Conservation (phyloP, 2,797 vertebrate species). For the Sarcoramphus papa region DNA sequence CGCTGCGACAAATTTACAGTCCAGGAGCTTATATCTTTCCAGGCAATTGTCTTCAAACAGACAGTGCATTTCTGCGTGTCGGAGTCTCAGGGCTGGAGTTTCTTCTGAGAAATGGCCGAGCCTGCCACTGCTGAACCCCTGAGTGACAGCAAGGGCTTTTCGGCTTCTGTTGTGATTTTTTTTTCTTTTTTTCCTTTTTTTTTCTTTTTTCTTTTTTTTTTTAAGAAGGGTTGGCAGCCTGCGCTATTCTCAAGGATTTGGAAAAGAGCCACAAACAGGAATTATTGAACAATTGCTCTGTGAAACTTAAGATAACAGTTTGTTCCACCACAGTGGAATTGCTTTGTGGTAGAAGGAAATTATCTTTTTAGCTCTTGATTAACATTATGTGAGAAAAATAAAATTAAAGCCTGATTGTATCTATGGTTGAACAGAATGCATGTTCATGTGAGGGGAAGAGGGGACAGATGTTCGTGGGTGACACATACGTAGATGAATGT, state of each 20-base stretch:
- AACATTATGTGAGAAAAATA: slow-evolving; percentile 77
- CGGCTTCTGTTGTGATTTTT: slow-evolving; percentile 61
- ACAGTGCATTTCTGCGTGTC: slow-evolving; percentile 41
- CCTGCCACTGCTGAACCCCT: slow-evolving; percentile 35
- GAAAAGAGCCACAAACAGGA: slow-evolving; percentile 88
- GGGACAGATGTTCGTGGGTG: slow-evolving; percentile 44
- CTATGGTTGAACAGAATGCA: slow-evolving; percentile 56
- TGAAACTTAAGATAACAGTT: slow-evolving; percentile 91
- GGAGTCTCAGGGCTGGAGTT: slow-evolving; percentile 43
- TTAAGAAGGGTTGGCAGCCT: slow-evolving; percentile 71
- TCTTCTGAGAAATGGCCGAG: slow-evolving; percentile 52
- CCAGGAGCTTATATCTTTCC: slow-evolving; percentile 52
- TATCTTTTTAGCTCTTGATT: slow-evolving; percentile 81
- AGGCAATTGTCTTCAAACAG: slow-evolving; percentile 65
- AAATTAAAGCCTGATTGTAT: slow-evolving; percentile 72
- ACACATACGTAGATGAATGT: slow-evolving; percentile 20
- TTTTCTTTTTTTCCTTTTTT: background rate
- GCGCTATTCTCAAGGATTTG: slow-evolving; percentile 77
- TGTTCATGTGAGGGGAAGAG: slow-evolving; percentile 31
- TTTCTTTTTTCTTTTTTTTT: background rate
- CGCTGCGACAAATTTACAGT: background rate
- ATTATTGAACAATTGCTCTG: slow-evolving; percentile 93
- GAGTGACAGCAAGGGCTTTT: slow-evolving; percentile 69
- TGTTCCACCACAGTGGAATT: slow-evolving; percentile 88
- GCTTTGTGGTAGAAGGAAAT: slow-evolving; percentile 82